Base-by-base conservation (phyloP, 1,140 invertebrate genomes). In the Plectrocnemia conspersa region DNA sequence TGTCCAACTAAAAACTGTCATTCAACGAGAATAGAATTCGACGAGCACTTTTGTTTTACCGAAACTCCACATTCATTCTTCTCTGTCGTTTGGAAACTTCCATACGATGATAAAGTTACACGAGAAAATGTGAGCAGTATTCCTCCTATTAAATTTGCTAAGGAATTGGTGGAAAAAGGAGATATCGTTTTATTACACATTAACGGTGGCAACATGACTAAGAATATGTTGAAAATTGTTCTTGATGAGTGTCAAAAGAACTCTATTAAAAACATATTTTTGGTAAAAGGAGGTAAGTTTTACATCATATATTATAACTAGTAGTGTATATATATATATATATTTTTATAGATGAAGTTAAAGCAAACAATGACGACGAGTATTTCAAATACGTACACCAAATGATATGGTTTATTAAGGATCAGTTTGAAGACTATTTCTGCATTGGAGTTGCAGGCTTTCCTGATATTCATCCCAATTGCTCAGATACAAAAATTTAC, bases 261-360 rank as follows among this genome's bases (percentile, higher is more conserved):
- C 19, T 35, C 32, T 1, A 50, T 68, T 6, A 62, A 38, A 52
- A 65, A 67, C 63, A 53, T 68, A 29, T 60, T 68, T 36, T 61
- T 62, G 2, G 29, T 68, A 29, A 58, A 65, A 63, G 66, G 66
- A 57, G 64, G 65, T 66, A 54, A 45, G 58, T 50, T 41, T 6
- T 36, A 6, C n/a, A 9, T 24, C 11, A 24, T 6, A 50, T 33
- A 21, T 19, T 19, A 21, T 19, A 42, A 6, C 13, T 45, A 22
- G n/a, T 3, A 3, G 21, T 23, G 9, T 24, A 50, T 19, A 36
- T 36, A 15, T 36, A 3, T 36, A 36, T 21, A 11, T 4, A 40
- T 3, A 22, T 46, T 27, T 19, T 47, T 47, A 47, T 15, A 38
- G 42, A 47, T 22, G 22, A 24, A 5, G 36, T 50, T 11, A 36